Evolutionary conservation across 1,140 invertebrate species (phyloP).

Genomic region (Trypoxylus dichotomus): DNA sequence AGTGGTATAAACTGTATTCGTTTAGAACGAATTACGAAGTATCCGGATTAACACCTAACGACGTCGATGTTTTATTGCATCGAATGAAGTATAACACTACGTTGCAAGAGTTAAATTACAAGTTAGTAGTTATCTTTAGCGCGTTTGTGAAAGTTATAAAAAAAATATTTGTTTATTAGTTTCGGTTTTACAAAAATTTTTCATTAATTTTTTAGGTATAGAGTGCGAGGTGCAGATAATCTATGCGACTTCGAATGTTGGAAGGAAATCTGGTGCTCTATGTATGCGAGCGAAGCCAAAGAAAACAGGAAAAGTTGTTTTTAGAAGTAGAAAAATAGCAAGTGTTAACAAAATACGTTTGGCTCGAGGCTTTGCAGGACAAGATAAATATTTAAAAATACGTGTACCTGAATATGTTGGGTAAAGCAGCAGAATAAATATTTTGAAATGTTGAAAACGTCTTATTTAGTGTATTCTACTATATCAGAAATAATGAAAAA

Average conservation of each 20-base stretch:
- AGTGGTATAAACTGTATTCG: constrained; percentile 70
- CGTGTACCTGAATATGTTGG: too few species aligned
- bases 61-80: constrained; percentile 54
- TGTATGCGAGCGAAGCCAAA: constrained; percentile 9
- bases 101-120: constrained; percentile 5
- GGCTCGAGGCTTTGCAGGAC: too few species aligned
- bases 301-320: constrained; percentile 25
- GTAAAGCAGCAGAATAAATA: too few species aligned
- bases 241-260: background rate
- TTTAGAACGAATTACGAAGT: constrained; percentile 67
- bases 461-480: too few species aligned
- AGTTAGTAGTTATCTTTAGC: background rate
- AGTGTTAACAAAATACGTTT: background rate
- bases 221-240: constrained; percentile 8
- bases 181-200: background rate
- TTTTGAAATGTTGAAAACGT: too few species aligned
- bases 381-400: too few species aligned
- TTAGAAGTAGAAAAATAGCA: background rate
- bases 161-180: background rate
- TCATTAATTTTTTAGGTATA: background rate
- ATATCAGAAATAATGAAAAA: too few species aligned
- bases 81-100: constrained; percentile 49
- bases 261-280: constrained; percentile 13
- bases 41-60: constrained; percentile 53
- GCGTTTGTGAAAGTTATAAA: background rate